Base-by-base conservation (phyloP, 2,888 invertebrate genomes). In the Synergus japonicus region DNA sequence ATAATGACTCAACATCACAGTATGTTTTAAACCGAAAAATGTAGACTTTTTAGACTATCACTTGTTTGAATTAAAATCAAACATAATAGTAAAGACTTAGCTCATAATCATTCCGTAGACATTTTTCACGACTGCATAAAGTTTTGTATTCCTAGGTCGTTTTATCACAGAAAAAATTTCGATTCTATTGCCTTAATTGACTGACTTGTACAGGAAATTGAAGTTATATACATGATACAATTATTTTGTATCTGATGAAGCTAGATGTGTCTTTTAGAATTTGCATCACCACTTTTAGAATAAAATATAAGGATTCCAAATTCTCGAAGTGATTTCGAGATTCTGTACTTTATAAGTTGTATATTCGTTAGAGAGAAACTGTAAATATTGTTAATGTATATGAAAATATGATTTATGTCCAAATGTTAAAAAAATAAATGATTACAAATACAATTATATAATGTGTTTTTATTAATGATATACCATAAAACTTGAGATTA, bases 351-450 rank as follows among this genome's bases (percentile, higher is more conserved):
- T 49, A 15, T 49, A 49, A 15, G 7, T 66, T 43, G 64, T 64
- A n/a, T 43, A 66, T 66, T 43, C n/a, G 37, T 15, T 41, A 66
- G 44, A 7, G 44, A 7, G 46, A 22, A 67, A 67, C n/a, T 67
- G 44, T 67, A 67, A 46, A 67, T 67, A 67, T 67, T 67, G 67
- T 67, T 67, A 67, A 46, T 44, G 22, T 22, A 5, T 22, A 5
- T 5, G 5, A 15, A 15, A 49, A 15, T 49, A 49, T 49, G 15
- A 49, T 15, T 49, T 49, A 49, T 49, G 49, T 15, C 15, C 15
- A 49, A 49, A 13, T 15, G 15, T 49, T 49, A 46, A 18, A 46
- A 67, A 46, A 46, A 46, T 44, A 46, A 12, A 18, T 12, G 10
- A 43, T 43, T 15, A n/a, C 18, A 66, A 43, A 66, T 44, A 13